phyloP scores from a whole-genome alignment of 2,797 vertebrate species.

The Lutjanus campechanus region DNA sequence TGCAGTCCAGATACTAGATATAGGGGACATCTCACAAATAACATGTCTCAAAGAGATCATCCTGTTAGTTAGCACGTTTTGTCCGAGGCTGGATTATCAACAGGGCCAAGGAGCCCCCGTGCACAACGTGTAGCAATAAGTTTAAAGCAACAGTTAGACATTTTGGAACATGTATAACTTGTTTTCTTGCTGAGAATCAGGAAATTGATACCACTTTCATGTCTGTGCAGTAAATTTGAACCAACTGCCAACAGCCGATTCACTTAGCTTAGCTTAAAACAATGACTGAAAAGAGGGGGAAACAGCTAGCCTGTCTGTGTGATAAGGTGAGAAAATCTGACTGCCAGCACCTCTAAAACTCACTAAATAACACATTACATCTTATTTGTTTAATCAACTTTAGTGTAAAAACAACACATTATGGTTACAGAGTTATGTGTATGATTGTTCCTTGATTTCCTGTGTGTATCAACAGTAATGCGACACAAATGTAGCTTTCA shows the following conservation, averaged over 20 bases:
- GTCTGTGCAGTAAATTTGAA: not conserved
- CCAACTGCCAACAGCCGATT: not conserved
- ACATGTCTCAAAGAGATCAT: not conserved
- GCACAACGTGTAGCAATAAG: too few species aligned
- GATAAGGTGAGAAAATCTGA: not conserved
- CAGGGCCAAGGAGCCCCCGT: not conserved
- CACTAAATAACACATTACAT: not conserved
- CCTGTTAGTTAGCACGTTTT: constrained; percentile 15
- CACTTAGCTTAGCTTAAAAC: not conserved
- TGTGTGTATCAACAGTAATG: too few species aligned
- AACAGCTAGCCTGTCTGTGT: not conserved
- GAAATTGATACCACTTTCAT: too few species aligned
- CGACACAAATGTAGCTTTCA: not conserved
- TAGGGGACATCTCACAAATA: constrained; percentile 21
- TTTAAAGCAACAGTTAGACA: too few species aligned
- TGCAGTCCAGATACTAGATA: constrained; percentile 37
- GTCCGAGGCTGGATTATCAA: not conserved
- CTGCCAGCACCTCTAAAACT: not conserved
- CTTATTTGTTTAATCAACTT: not conserved
- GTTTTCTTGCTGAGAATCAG: not conserved
- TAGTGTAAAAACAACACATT: not conserved
- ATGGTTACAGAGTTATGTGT: not conserved
- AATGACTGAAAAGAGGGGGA: not conserved
- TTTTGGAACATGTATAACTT: not conserved
- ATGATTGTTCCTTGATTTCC: too few species aligned